Conservation (phyloP, 2,113 vertebrate genomes). For the Triplophysa siluroides region DNA sequence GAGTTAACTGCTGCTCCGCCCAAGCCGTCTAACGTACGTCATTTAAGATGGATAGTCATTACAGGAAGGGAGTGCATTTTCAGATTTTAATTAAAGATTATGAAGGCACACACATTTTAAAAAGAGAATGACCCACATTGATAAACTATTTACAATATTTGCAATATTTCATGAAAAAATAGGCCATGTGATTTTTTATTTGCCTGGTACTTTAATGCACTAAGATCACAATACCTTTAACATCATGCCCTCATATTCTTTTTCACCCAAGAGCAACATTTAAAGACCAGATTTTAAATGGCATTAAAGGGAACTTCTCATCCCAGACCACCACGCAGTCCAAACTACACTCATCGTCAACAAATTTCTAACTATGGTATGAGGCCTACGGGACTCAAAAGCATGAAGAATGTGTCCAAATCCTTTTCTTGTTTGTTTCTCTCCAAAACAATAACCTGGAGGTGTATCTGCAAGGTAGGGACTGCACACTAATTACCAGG, state of each 20-base stretch:
- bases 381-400: slow-evolving; percentile 20
- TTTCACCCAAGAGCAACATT: background rate
- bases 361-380: background rate
- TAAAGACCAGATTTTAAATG: background rate
- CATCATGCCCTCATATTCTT: background rate
- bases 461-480: slow-evolving; percentile 62
- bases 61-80: no score
- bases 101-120: no score
- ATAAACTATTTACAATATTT: no score
- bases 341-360: background rate
- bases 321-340: background rate
- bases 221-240: background rate
- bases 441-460: slow-evolving; percentile 48
- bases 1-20: no score
- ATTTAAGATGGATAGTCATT: no score
- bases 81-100: no score
- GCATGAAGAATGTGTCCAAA: slow-evolving; percentile 35
- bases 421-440: slow-evolving; percentile 43
- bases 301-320: background rate
- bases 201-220: no score
- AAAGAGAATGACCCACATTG: no score
- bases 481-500: slow-evolving; percentile 75
- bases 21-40: no score
- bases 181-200: no score
- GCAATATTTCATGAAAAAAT: no score